Conservation (phyloP, 2,113 vertebrate genomes). For the Nothobranchius kuhntae region DNA sequence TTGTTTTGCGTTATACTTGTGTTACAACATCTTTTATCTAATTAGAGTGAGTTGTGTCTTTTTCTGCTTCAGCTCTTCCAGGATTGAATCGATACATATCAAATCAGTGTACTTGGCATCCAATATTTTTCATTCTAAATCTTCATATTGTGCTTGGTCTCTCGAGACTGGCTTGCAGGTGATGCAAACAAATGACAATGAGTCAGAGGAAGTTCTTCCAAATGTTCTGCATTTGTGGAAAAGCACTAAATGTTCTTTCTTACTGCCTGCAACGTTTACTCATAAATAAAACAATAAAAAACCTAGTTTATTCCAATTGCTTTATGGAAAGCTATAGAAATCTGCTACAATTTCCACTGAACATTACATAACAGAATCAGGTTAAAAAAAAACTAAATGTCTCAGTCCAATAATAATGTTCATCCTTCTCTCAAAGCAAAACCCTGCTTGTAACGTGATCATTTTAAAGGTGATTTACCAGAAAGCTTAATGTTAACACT, state of each 20-base stretch:
- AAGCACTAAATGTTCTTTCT: background rate
- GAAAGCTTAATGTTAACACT: too few relatives aligned
- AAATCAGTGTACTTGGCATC: constrained; percentile 32
- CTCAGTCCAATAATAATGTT: too few relatives aligned
- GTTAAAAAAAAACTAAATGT: too few relatives aligned
- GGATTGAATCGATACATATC: constrained; percentile 21
- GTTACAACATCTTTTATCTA: background rate
- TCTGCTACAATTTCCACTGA: background rate
- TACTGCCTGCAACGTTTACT: too few relatives aligned
- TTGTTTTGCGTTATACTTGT: background rate
- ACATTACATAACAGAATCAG: too few relatives aligned
- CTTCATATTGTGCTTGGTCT: background rate
- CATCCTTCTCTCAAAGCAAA: too few relatives aligned
- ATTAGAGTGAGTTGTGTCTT: constrained; percentile 24
- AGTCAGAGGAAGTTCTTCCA: background rate
- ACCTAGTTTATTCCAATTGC: too few relatives aligned
- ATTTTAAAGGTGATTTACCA: too few relatives aligned
- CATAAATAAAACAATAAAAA: background rate
- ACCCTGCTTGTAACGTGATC: too few relatives aligned
- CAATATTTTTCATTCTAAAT: constrained; percentile 22
- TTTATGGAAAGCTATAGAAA: background rate
- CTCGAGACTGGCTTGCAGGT: background rate
- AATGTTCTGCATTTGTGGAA: background rate
- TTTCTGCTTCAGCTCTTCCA: background rate
- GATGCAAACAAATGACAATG: constrained; percentile 5